Evolutionary conservation across 1,140 invertebrate genomes (phyloP).

Genomic region (Drosophila sproati): DNA sequence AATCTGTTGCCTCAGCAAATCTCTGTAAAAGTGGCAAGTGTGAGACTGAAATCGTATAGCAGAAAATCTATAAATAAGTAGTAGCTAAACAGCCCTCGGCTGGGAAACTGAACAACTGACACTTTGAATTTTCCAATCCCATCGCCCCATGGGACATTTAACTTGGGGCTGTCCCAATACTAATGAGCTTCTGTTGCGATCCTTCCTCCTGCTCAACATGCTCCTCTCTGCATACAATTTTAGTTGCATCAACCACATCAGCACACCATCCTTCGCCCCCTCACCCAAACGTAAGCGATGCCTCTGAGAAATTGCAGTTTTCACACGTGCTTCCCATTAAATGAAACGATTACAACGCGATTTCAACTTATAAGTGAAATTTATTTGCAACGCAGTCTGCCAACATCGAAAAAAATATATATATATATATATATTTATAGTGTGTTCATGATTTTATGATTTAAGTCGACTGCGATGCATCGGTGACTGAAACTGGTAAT

Average conservation of each 20-base stretch:
- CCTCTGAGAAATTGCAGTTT: constrained; percentile 70
- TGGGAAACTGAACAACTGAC: constrained; percentile 47
- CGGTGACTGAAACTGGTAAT: constrained; percentile 18
- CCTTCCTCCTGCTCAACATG: neutral
- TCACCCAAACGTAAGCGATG: neutral
- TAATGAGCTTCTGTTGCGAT: constrained; percentile 64
- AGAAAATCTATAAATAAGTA: constrained; percentile 28
- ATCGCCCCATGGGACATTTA: constrained; percentile 6
- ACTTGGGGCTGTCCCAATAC: constrained; percentile 49
- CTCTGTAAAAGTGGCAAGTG: constrained; percentile 16
- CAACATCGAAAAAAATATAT: constrained; percentile 22
- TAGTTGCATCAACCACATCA: constrained; percentile 27
- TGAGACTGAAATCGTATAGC: constrained; percentile 11
- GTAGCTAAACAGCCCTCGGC: constrained; percentile 1
- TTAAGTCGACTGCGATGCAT: constrained; percentile 41
- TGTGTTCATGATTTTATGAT: constrained; percentile 62
- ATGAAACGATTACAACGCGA: constrained; percentile 75
- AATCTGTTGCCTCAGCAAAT: constrained; percentile 65
- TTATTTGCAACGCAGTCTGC: constrained; percentile 71
- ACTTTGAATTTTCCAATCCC: constrained; percentile 7
- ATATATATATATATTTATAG: constrained; percentile 21
- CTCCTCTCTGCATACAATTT: constrained; percentile 45
- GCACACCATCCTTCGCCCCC: neutral
- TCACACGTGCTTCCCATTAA: constrained; percentile 84
- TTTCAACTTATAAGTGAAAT: constrained; percentile 77